A percentile compares a stretch with the other conserved stretches of the same genome.
Conservation (phyloP, 2,797 vertebrate genomes). For the Parotocinclus haroldoi region DNA sequence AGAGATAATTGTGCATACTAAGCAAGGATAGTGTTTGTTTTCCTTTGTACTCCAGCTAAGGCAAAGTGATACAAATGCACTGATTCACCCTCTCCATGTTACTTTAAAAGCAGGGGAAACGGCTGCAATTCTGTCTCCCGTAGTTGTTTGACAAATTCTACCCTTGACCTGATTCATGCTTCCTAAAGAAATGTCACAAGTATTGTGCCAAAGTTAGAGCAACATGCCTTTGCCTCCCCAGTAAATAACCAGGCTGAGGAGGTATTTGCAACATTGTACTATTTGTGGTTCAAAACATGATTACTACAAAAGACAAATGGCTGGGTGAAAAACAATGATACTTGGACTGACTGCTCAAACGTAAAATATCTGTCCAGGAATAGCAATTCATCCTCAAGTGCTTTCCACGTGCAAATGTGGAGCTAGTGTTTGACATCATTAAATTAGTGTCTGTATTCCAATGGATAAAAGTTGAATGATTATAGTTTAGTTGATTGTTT, state of each 20-base stretch:
- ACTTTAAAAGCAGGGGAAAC: neutral
- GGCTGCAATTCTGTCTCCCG: neutral
- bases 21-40: neutral
- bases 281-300: constrained; percentile 3
- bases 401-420: no score
- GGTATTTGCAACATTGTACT: neutral
- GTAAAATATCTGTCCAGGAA: no score
- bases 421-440: no score
- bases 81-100: neutral
- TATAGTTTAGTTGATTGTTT: no score
- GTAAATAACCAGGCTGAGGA: neutral
- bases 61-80: no score
- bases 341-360: no score
- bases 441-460: no score
- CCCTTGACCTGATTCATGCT: constrained; percentile 27
- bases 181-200: constrained; percentile 3
- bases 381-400: no score
- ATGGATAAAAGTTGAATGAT: no score
- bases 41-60: neutral
- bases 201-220: constrained; percentile 9
- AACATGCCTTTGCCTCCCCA: neutral
- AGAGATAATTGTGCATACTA: no score
- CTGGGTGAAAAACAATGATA: constrained; percentile 29
- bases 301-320: neutral
- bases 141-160: neutral